Base-by-base conservation (phyloP, 2,888 invertebrate genomes). In the Tenthredo notha region DNA sequence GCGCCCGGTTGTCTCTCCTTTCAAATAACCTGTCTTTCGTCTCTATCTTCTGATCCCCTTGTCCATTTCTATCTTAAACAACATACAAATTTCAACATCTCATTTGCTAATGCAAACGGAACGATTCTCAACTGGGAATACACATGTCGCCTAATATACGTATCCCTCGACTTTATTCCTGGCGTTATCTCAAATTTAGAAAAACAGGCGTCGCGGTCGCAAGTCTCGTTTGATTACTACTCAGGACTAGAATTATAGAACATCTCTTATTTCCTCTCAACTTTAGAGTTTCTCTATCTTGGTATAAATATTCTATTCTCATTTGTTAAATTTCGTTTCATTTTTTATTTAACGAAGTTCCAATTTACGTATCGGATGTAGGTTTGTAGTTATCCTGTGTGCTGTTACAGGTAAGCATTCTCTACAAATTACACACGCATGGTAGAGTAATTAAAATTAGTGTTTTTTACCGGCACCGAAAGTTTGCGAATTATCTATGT, bases 1-100 rank as follows among this genome's bases (percentile, higher is more conserved):
- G 80, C 80, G 80, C 40, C 80, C 21, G 80, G n/a, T 80, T 37
- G 80, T 80, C 80, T 80, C 29, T 77, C 50, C 77, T 54, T 77
- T n/a, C n/a, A 54, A 77, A 77, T 77, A 67, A n/a, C 43, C 29
- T 12, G 33, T 9, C 21, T 25, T 43, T 40, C 25, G n/a, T 18
- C 2, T 72, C 10, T 74, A n/a, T n/a, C 40, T 21, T n/a, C 37
- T 4, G 12, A 40, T n/a, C 74, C 10, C n/a, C n/a, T 25, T 40
- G 12, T 10, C 29, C 74, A 10, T 12, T 21, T 74, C 40, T 74
- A 43, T 40, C 18, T 74, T 4, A 10, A 18, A 74, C 21, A 18
- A 74, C 21, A 74, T 21, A 21, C 12, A 67, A 54, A n/a, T 25
- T 50, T 50, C 21, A 40, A 61, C 21, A 37, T 78, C 78, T 80